Percentiles rank a stretch among this genome's conserved stretches.
phyloP scores from a whole-genome alignment of 2,797 vertebrate species.

The Triplophysa yarkandensis region DNA sequence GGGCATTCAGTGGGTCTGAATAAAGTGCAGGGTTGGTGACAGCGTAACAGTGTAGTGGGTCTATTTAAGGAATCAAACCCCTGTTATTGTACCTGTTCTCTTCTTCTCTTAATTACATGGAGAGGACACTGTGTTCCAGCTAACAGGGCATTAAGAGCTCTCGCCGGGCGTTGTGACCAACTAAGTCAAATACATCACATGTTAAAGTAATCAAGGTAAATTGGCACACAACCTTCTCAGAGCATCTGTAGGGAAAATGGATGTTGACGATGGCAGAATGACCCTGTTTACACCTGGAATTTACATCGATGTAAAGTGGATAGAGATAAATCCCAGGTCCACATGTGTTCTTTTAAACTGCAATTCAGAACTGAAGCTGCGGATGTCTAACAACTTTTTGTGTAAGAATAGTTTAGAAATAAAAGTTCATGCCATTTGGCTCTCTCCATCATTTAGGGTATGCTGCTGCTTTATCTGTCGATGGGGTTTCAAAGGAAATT shows the following conservation, averaged over 20 bases:
- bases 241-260: not conserved
- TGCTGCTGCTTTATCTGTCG: not conserved
- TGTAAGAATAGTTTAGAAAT: too few species aligned
- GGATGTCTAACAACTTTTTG: too few species aligned
- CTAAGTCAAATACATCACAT: not conserved
- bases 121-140: conserved; percentile 24
- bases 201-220: not conserved
- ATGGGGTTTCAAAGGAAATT: not conserved
- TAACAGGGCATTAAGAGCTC: conserved; percentile 37
- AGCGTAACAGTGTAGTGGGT: conserved; percentile 48
- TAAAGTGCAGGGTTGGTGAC: conserved; percentile 52
- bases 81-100: conserved; percentile 53
- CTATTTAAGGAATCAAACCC: conserved; percentile 50
- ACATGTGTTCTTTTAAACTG: too few species aligned
- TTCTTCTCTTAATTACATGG: conserved; percentile 47
- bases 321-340: not conserved
- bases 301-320: not conserved
- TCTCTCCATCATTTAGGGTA: too few species aligned
- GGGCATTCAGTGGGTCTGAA: conserved; percentile 44
- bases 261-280: not conserved
- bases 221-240: not conserved
- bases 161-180: conserved; percentile 14
- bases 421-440: too few species aligned
- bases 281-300: not conserved
- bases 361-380: too few species aligned